Percentiles rank a stretch among this genome's conserved stretches.
Conservation (phyloP, 2,797 vertebrate species). For the Thunnus albacares region DNA sequence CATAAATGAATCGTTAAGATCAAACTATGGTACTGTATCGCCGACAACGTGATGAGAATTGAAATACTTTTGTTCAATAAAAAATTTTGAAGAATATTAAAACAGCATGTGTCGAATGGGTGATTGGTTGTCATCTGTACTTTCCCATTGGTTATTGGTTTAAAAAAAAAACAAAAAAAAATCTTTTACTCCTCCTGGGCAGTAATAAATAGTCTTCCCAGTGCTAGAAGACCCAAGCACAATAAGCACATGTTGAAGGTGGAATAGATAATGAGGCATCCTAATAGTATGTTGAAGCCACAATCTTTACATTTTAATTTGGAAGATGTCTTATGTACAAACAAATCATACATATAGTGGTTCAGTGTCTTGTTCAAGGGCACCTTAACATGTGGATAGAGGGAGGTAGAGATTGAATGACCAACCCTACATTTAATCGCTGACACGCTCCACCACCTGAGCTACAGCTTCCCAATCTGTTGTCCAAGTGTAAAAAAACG, state of each 20-base stretch:
- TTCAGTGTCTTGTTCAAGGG: not conserved
- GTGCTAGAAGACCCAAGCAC: no score
- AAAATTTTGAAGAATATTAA: constrained; percentile 82
- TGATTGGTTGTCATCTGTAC: not conserved
- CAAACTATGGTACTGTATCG: constrained; percentile 87
- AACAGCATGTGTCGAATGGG: not conserved
- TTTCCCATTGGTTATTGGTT: not conserved
- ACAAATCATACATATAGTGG: no score
- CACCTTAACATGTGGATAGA: not conserved
- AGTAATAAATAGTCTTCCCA: no score
- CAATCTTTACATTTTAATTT: not conserved
- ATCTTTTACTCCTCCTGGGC: not conserved
- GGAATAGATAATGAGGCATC: no score
- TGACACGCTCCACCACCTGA: not conserved
- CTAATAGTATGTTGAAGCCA: not conserved
- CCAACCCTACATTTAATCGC: not conserved
- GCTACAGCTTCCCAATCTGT: not conserved
- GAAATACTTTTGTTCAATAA: constrained; percentile 90
- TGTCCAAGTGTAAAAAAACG: no score
- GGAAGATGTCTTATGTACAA: not conserved
- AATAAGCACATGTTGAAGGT: no score
- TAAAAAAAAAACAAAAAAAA: not conserved
- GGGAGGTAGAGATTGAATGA: not conserved
- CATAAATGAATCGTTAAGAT: constrained; percentile 85
- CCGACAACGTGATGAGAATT: constrained; percentile 86